Conservation (phyloP, 2,797 vertebrate species). For the Epinephelus coioides region DNA sequence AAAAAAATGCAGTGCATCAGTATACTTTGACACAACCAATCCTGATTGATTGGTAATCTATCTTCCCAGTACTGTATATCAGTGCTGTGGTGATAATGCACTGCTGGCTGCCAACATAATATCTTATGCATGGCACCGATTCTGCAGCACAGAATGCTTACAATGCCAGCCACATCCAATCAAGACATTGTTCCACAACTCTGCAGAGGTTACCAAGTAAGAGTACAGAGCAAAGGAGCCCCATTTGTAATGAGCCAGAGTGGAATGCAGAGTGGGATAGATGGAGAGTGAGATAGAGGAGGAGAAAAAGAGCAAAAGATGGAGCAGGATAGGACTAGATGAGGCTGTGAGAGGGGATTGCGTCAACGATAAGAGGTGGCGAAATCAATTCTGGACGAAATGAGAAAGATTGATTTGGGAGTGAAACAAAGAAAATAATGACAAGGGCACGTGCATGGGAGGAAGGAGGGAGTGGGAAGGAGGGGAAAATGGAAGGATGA, state of each 20-base stretch:
- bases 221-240: conserved; percentile 46
- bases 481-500: conserved; percentile 30
- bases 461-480: conserved; percentile 7
- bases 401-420: conserved; percentile 81
- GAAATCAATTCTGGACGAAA: conserved; percentile 82
- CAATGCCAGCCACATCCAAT: conserved; percentile 77
- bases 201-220: conserved; percentile 61
- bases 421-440: conserved; percentile 75
- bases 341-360: conserved; percentile 54
- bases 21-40: conserved; percentile 7
- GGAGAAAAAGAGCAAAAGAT: conserved; percentile 39
- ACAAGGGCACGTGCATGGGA: conserved; percentile 33
- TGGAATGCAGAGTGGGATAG: conserved; percentile 44
- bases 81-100: conserved; percentile 39
- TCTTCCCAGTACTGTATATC: conserved; percentile 38
- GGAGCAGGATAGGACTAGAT: conserved; percentile 47
- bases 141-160: conserved; percentile 66
- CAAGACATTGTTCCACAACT: conserved; percentile 73
- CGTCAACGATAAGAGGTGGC: conserved; percentile 72
- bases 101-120: conserved; percentile 43
- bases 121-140: conserved; percentile 52
- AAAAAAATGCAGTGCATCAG: conserved; percentile 16
- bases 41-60: conserved; percentile 36
- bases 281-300: conserved; percentile 49
- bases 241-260: conserved; percentile 66